Conservation (phyloP, 30 jellyfish, hydroid and myxozoan genomes). For the Chrysaora quinquecirrha region DNA sequence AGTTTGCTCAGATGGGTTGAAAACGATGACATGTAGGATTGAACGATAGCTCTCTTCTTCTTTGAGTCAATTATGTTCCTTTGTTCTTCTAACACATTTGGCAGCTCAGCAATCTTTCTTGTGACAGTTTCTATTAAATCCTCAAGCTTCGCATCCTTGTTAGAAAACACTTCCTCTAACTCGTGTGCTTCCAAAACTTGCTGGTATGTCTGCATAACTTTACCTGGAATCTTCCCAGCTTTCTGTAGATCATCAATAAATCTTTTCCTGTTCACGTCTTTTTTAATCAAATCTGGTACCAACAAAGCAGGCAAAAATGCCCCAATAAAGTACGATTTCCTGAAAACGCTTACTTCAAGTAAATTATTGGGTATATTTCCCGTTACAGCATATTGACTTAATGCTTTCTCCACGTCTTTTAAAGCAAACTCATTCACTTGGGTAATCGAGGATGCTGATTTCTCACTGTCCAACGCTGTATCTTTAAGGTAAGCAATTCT, state of each 20-base stretch:
- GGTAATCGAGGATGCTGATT: not conserved
- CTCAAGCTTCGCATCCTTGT: not conserved
- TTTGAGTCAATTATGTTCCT: not conserved
- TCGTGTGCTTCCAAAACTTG: slow-evolving; percentile 35
- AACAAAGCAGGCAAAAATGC: slow-evolving; percentile 62
- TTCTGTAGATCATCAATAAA: slow-evolving; percentile 29
- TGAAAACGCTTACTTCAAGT: slow-evolving; percentile 56
- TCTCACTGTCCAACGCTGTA: not conserved
- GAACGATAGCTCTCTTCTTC: slow-evolving; percentile 13
- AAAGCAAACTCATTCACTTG: slow-evolving; percentile 14
- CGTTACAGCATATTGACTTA: slow-evolving; percentile 3
- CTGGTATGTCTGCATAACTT: slow-evolving; percentile 3
- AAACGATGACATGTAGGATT: slow-evolving; percentile 27
- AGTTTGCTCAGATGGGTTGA: slow-evolving; percentile 18
- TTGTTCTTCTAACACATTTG: not conserved
- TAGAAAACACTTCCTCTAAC: not conserved
- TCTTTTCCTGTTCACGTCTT: slow-evolving; percentile 27
- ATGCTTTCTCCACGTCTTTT: slow-evolving; percentile 30
- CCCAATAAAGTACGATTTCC: slow-evolving; percentile 50
- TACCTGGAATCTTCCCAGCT: slow-evolving; percentile 54
- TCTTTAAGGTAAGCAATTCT: slow-evolving; percentile 32
- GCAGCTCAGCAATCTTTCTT: slow-evolving; percentile 34
- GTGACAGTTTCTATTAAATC: slow-evolving; percentile 20
- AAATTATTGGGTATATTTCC: slow-evolving; percentile 28
- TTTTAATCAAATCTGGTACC: slow-evolving; percentile 29